A percentile compares a stretch with the other conserved stretches of the same genome.
Evolutionary conservation across 2,113 vertebrate genomes (phyloP).

Genomic region (Notarius lentiginosus): DNA sequence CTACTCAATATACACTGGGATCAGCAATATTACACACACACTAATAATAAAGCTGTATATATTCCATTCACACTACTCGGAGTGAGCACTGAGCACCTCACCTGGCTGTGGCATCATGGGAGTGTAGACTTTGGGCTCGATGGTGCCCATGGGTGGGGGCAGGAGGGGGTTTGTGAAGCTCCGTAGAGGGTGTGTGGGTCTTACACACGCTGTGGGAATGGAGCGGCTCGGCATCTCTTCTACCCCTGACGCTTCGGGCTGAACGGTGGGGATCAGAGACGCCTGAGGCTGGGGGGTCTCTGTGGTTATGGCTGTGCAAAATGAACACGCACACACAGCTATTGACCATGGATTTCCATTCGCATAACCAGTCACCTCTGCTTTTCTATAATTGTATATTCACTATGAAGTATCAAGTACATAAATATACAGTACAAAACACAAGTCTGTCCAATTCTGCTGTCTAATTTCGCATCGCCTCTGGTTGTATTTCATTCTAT

Average conservation of each 20-base stretch:
- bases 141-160: slow-evolving; percentile 85
- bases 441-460: not conserved
- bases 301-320: slow-evolving; percentile 63
- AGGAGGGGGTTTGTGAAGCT: slow-evolving; percentile 92
- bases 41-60: not conserved
- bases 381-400: not conserved
- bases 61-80: too few species aligned
- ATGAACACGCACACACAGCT: slow-evolving; percentile 13
- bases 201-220: slow-evolving; percentile 89
- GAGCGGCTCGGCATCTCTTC: slow-evolving; percentile 79
- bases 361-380: not conserved
- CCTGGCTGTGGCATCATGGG: slow-evolving; percentile 80
- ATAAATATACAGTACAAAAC: not conserved
- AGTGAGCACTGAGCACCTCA: slow-evolving; percentile 48
- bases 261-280: slow-evolving; percentile 70
- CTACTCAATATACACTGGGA: slow-evolving; percentile 1
- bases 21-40: not conserved
- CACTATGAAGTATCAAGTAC: not conserved
- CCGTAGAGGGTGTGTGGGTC: slow-evolving; percentile 87
- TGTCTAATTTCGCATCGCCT: not conserved
- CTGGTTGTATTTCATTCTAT: not conserved
- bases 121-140: slow-evolving; percentile 89
- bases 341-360: not conserved
- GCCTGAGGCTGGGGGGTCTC: slow-evolving; percentile 75
- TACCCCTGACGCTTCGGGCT: slow-evolving; percentile 71